Evolutionary conservation across 2,888 invertebrate genomes (phyloP).

Genomic region (Temnothorax unifasciatus): DNA sequence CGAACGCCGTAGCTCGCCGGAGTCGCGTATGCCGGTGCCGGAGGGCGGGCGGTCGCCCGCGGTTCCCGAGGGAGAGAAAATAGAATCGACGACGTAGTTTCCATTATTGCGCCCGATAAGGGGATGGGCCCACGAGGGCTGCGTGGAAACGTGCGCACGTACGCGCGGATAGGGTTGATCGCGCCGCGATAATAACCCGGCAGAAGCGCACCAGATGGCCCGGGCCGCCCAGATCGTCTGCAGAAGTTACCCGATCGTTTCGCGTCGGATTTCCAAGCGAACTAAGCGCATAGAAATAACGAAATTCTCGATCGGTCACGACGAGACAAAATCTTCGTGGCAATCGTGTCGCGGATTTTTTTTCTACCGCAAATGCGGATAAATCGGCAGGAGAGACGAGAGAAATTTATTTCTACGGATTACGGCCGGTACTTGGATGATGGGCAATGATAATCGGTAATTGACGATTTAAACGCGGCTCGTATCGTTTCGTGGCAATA

Average conservation of each 20-base stretch:
- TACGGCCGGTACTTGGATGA: conserved; percentile 38
- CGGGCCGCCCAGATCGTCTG: conserved; percentile 59
- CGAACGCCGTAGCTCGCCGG: conserved; percentile 67
- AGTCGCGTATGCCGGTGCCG: conserved; percentile 64
- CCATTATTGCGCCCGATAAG: conserved; percentile 84
- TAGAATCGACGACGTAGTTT: conserved; percentile 86
- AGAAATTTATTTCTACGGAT: conserved; percentile 23
- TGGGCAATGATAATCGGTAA: conserved; percentile 58
- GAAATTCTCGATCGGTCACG: not conserved
- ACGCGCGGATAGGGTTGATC: conserved; percentile 81
- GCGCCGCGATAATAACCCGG: conserved; percentile 79
- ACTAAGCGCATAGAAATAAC: not conserved
- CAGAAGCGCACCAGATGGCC: conserved; percentile 77
- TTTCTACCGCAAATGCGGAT: not conserved
- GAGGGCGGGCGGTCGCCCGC: conserved; percentile 73
- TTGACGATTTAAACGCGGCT: conserved; percentile 64
- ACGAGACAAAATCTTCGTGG: not conserved
- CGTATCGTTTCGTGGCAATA: conserved; percentile 60
- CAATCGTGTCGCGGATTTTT: not conserved
- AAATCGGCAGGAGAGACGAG: not conserved
- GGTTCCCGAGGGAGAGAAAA: conserved; percentile 84
- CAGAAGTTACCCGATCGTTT: conserved; percentile 40
- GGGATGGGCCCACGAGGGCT: conserved; percentile 75
- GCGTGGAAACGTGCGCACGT: conserved; percentile 62
- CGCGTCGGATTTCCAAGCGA: not conserved